Evolutionary conservation across 2,888 invertebrate species (phyloP).

Genomic region (Taenaris catops): DNA sequence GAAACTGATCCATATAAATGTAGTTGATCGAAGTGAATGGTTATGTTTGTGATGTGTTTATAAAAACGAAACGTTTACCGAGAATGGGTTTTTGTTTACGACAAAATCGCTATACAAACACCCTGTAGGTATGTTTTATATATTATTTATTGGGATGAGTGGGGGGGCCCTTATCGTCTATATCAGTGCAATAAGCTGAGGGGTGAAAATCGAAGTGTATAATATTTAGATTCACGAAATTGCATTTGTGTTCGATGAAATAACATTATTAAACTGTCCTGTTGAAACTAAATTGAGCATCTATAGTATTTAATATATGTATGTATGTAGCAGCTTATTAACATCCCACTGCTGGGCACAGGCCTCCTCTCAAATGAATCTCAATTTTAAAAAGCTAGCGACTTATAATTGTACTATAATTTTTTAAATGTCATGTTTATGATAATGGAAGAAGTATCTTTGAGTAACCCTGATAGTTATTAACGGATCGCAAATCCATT

Average conservation of each 20-base stretch:
- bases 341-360: no score
- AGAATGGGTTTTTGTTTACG: conserved; percentile 38
- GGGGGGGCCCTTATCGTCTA: conserved; percentile 36
- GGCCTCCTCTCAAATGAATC: no score
- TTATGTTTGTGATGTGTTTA: conserved; percentile 29
- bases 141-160: conserved; percentile 47
- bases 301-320: no score
- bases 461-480: no score
- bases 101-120: conserved; percentile 55
- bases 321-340: no score
- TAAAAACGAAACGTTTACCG: conserved; percentile 50
- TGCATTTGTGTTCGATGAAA: background rate
- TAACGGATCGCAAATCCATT: no score
- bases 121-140: conserved; percentile 45
- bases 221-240: conserved; percentile 1
- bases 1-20: background rate
- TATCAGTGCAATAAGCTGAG: conserved; percentile 24
- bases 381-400: no score
- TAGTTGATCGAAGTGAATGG: conserved; percentile 2
- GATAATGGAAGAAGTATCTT: no score
- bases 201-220: conserved; percentile 18
- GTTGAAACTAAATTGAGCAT: no score
- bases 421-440: no score
- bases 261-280: background rate
- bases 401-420: no score